Evolutionary conservation across 2,888 invertebrate genomes (phyloP), one percentile per base, ranked within the genome.

Genomic region (Homarus gammarus): DNA sequence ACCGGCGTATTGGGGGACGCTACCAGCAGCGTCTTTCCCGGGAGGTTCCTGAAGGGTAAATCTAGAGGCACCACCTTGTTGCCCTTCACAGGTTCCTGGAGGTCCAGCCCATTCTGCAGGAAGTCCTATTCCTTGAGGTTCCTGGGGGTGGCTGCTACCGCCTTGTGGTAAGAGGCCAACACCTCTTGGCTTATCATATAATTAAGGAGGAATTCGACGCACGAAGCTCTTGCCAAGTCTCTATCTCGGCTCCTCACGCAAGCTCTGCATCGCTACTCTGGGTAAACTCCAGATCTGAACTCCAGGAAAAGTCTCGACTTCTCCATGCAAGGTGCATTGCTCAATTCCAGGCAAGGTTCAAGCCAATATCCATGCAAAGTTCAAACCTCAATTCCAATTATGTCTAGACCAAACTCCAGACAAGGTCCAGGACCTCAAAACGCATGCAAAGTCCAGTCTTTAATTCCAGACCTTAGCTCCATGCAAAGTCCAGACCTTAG

Each of bases 81-180:
- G n/a, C n/a, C n/a, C n/a, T n/a, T n/a, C n/a, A n/a, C n/a, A n/a
- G 44, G 6, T 27, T 64, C 27, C 64, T 3, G 31, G 27, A 64
- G 64, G 64, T 64, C 64, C 64, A 64, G 64, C 64, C 64, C 44
- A 3, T 64, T n/a, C 64, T 64, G n/a, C n/a, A 64, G n/a, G 64
- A 27, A 64, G 22, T 64, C 27, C n/a, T 27, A 27, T 64, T 64
- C 5, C 18, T 22, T 64, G 64, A 27, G 64, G 64, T n/a, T 64
- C 64, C 64, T 64, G 64, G 64, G 56, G 61, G 64, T 64, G 64
- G 64, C 64, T 64, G n/a, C 64, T 64, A 64, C 22, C 64, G 6
- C 64, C 5, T 1, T 64, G n/a, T 64, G 5, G 64, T 12, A 22
- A 27, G 64, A 64, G 64, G 64, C 64, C 64, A 64, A 5, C n/a